phyloP scores from a whole-genome alignment of 2,113 vertebrate genomes.

The Brachyistius frenatus region DNA sequence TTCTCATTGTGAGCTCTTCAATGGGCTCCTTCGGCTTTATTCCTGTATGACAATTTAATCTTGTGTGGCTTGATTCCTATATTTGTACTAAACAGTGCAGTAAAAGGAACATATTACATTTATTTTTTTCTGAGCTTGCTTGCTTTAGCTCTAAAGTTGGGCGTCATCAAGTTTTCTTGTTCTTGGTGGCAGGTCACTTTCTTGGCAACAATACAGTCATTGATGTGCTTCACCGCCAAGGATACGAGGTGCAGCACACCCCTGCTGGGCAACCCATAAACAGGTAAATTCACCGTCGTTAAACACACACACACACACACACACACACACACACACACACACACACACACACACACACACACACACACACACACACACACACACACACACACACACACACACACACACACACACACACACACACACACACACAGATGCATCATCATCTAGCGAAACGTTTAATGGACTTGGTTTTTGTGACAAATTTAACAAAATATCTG shows the following conservation, averaged over 20 bases:
- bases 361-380: constrained; percentile 33
- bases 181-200: constrained; percentile 90
- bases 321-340: constrained; percentile 33
- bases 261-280: constrained; percentile 88
- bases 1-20: too few species aligned
- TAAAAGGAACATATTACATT: not conserved
- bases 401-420: constrained; percentile 33
- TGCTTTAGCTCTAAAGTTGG: not conserved
- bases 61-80: too few species aligned
- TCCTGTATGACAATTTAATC: too few species aligned
- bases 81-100: not conserved
- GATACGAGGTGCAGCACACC: constrained; percentile 90
- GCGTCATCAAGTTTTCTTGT: constrained; percentile 44
- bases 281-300: constrained; percentile 81
- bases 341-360: constrained; percentile 32
- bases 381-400: constrained; percentile 38
- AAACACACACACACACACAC: constrained; percentile 36
- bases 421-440: constrained; percentile 18
- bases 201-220: constrained; percentile 94
- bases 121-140: not conserved
- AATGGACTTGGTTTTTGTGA: not conserved
- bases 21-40: too few species aligned
- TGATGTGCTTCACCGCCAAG: constrained; percentile 89
- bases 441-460: not conserved
- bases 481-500: too few species aligned